Evolutionary conservation across 2,797 vertebrate species (phyloP).

Genomic region (Hippopotamyrus pictus): DNA sequence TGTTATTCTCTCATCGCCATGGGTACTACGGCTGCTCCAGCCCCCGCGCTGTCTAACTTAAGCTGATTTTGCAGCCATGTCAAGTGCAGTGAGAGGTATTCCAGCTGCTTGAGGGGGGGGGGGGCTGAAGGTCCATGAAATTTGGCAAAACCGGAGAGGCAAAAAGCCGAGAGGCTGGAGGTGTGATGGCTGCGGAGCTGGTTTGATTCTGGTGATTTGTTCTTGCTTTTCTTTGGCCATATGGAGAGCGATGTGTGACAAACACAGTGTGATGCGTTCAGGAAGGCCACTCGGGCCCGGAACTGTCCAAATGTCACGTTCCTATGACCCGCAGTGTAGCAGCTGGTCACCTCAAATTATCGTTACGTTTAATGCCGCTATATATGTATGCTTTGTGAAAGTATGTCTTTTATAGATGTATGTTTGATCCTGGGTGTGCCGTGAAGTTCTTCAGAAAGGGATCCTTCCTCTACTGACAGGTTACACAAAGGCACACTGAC

Average conservation of each 20-base stretch:
- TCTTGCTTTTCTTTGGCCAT: neutral
- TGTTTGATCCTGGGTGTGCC: neutral
- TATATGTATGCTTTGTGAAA: neutral
- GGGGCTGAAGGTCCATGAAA: conserved; percentile 35
- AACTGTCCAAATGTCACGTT: neutral
- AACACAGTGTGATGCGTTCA: neutral
- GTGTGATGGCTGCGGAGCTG: neutral
- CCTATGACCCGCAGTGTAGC: neutral
- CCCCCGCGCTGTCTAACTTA: conserved; percentile 29
- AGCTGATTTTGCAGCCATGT: conserved; percentile 46
- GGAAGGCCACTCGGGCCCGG: neutral
- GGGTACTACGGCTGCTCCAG: neutral
- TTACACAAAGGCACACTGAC: neutral
- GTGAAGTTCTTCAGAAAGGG: neutral
- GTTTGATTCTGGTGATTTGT: neutral
- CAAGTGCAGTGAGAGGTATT: conserved; percentile 37
- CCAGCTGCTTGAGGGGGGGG: conserved; percentile 21
- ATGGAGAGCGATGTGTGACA: neutral
- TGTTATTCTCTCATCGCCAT: neutral
- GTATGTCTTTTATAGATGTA: neutral
- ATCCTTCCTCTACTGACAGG: neutral
- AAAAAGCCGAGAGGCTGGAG: too few relatives aligned
- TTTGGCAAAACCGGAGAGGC: neutral
- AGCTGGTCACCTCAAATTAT: neutral
- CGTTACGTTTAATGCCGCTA: neutral